Evolutionary conservation across 92 coral and sea anemone species (phyloP).

Genomic region (Porites cylindrica): DNA sequence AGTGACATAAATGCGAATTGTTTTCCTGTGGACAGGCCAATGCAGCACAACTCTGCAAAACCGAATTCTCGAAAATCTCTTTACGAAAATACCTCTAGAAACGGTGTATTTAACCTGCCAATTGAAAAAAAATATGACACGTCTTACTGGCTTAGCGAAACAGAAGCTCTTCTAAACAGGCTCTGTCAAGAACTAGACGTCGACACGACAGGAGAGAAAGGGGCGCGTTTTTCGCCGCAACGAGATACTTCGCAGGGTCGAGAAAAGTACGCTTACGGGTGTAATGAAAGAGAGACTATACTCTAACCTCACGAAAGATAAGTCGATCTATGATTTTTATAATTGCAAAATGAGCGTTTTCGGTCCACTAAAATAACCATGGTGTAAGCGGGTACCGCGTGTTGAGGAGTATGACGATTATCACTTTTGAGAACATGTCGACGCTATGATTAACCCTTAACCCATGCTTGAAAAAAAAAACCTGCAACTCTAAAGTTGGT

Average conservation of each 20-base stretch:
- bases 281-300: constrained; percentile 23
- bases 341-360: too few species aligned
- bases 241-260: background rate
- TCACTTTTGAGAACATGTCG: too few species aligned
- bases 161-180: constrained; percentile 29
- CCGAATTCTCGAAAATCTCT: background rate
- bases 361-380: background rate
- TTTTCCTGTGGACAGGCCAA: background rate
- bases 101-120: background rate
- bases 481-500: too few species aligned
- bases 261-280: background rate
- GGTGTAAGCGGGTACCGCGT: background rate
- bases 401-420: too few species aligned
- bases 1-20: background rate
- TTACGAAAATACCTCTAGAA: background rate
- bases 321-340: background rate
- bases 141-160: constrained; percentile 28
- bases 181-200: constrained; percentile 9
- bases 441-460: too few species aligned
- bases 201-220: constrained; percentile 24
- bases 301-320: constrained; percentile 5
- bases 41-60: background rate
- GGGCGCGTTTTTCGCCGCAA: background rate
- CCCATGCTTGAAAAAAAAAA: too few species aligned
- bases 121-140: background rate